Conservation (phyloP, 1,140 invertebrate genomes). For the Megathymus violae region DNA sequence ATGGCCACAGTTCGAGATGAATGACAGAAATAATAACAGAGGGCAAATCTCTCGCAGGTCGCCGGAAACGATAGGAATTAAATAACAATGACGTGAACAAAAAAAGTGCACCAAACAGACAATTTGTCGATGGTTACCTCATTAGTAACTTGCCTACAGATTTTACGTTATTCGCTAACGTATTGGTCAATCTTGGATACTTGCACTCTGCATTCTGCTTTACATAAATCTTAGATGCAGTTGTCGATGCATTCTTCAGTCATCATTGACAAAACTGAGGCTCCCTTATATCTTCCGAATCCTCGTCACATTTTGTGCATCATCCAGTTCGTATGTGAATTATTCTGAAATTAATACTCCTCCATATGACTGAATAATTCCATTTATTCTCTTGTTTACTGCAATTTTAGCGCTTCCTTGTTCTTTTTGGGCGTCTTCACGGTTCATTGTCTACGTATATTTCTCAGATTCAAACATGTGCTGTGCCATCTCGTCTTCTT, state of each 20-base stretch:
- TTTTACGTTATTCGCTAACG: not conserved
- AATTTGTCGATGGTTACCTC: conserved; percentile 64
- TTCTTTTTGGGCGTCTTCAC: too few species aligned
- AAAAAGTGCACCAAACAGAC: conserved; percentile 52
- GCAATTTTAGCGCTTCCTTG: too few species aligned
- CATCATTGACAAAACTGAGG: conserved; percentile 3
- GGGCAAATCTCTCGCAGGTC: conserved; percentile 2
- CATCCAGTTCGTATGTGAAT: too few species aligned
- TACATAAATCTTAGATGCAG: too few species aligned
- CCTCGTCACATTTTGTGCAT: not conserved
- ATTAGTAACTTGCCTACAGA: conserved; percentile 57
- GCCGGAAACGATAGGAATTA: conserved; percentile 27
- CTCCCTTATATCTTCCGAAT: not conserved
- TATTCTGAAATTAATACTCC: too few species aligned
- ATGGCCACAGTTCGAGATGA: conserved; percentile 9
- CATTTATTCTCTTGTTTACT: too few species aligned
- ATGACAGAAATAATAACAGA: conserved; percentile 11
- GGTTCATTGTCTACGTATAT: too few species aligned
- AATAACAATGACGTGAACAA: conserved; percentile 46
- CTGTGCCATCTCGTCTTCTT: too few species aligned
- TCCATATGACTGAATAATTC: too few species aligned
- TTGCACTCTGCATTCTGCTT: too few species aligned
- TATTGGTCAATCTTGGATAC: not conserved
- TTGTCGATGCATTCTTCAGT: not conserved
- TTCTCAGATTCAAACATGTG: too few species aligned